These are phyloP conservation scores for Trachymyrmex cornetzi DNA, from an alignment of 1,140 invertebrate species.

Conservation along the genomic window DNA sequence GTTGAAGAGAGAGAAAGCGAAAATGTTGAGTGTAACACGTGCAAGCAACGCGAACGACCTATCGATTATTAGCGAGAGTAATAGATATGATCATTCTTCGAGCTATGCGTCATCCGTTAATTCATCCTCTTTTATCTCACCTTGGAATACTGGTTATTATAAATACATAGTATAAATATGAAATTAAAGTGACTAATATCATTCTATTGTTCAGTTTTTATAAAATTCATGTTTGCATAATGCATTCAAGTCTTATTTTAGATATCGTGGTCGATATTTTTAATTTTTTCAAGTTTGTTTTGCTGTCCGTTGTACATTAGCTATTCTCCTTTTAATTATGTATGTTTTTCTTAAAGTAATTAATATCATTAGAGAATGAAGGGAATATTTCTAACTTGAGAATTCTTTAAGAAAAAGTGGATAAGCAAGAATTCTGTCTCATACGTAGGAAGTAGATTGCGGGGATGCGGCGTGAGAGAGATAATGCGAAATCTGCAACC, in stretches of 20 bases:
- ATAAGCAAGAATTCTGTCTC: neutral
- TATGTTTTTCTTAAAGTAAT: neutral
- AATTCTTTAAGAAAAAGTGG: neutral
- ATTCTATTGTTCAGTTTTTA: neutral
- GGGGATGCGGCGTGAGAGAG: slow-evolving; percentile 13
- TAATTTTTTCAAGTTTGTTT: neutral
- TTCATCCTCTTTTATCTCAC: neutral
- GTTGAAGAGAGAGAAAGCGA: too few relatives aligned
- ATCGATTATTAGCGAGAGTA: neutral
- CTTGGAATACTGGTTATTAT: neutral
- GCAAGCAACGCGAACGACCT: too few relatives aligned
- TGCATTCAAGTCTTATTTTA: neutral
- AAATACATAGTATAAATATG: neutral
- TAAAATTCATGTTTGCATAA: neutral
- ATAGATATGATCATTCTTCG: too few relatives aligned
- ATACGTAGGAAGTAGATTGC: slow-evolving; percentile 28
- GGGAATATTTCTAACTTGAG: neutral
- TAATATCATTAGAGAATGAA: neutral
- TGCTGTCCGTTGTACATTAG: neutral
- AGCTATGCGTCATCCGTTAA: neutral
- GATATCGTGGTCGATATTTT: neutral
- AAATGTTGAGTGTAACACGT: too few relatives aligned
- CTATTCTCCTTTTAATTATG: neutral
- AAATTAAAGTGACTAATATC: neutral
- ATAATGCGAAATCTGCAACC: slow-evolving; percentile 50